These are phyloP conservation scores for Rousettus leschenaultii DNA, from an alignment of 2,113 vertebrate species.

Conservation along the genomic window DNA sequence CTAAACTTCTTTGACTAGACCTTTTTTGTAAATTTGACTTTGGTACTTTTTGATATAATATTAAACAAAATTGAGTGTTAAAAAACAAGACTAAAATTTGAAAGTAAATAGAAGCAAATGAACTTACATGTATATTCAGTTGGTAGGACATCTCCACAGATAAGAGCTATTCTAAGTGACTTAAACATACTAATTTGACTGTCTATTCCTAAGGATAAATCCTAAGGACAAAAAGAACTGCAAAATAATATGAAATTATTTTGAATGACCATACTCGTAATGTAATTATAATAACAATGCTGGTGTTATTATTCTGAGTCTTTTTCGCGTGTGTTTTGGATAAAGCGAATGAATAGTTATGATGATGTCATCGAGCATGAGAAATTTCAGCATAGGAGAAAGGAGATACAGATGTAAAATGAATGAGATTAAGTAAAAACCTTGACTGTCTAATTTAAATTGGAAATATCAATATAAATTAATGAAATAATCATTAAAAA, in stretches of 20 bases:
- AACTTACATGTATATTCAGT: not conserved
- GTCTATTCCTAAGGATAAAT: not conserved
- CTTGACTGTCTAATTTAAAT: not conserved
- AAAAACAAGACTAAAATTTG: not conserved
- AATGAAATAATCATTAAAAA: not conserved
- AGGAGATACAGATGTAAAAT: not conserved
- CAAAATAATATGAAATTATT: conserved; percentile 1
- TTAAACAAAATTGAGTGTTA: not conserved
- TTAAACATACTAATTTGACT: not conserved
- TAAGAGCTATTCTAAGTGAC: not conserved
- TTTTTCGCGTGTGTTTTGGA: not conserved
- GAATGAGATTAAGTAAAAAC: not conserved
- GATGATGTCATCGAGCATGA: not conserved
- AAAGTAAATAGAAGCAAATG: conserved; percentile 4
- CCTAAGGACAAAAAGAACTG: not conserved
- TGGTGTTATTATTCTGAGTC: not conserved
- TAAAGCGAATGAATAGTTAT: not conserved
- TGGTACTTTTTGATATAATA: not conserved
- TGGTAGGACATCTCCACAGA: not conserved
- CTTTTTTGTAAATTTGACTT: not conserved
- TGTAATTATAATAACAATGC: not conserved
- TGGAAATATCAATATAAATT: not conserved
- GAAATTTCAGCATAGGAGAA: not conserved
- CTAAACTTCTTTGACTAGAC: not conserved
- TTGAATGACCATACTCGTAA: not conserved